phyloP scores from a whole-genome alignment of 2,797 vertebrate genomes.

The Acipenser oxyrinchus region DNA sequence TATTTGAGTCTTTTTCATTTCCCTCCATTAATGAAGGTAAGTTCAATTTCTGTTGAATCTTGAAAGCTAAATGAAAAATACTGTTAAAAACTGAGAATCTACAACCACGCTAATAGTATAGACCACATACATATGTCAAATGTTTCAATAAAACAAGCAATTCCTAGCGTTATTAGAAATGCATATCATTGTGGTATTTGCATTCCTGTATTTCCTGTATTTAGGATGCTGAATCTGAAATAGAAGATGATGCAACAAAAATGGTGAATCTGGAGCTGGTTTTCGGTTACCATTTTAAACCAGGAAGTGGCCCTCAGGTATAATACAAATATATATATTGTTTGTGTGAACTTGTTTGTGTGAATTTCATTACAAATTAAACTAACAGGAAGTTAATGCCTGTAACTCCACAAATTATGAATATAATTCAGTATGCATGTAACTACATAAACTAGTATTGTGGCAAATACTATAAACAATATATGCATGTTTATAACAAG shows the following conservation, averaged over 20 bases:
- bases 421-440: no score
- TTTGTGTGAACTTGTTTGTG: no score
- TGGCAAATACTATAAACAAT: no score
- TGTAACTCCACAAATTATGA: no score
- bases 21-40: constrained; percentile 88
- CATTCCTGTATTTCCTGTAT: neutral
- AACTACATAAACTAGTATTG: no score
- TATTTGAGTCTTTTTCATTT: constrained; percentile 91
- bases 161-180: neutral
- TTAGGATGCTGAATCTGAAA: constrained; percentile 52
- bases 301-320: constrained; percentile 77
- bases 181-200: neutral
- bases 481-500: no score
- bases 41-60: constrained; percentile 12
- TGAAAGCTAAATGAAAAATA: neutral
- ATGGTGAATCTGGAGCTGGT: constrained; percentile 75
- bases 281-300: constrained; percentile 94
- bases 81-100: constrained; percentile 5
- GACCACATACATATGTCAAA: neutral
- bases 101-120: constrained; percentile 14
- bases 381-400: no score
- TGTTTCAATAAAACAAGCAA: no score
- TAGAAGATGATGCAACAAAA: constrained; percentile 59
- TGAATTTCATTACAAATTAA: no score
- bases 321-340: constrained; percentile 22